phyloP scores from a whole-genome alignment of 2,113 vertebrate species.

The Oryzias celebensis region DNA sequence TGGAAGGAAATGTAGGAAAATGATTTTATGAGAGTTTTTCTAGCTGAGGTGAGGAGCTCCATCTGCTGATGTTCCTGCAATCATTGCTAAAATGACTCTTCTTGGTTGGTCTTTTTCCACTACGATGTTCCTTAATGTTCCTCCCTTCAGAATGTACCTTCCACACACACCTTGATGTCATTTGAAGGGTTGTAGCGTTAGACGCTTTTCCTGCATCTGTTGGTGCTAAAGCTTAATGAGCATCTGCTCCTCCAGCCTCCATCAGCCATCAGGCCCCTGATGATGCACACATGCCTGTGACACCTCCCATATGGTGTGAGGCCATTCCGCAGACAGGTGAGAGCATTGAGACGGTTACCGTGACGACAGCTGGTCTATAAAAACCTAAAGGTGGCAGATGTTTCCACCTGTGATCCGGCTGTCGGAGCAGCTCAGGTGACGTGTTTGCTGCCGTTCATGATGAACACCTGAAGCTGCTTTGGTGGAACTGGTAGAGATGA shows the following conservation, averaged over 20 bases:
- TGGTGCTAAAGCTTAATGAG: neutral
- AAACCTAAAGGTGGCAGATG: neutral
- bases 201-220: neutral
- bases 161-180: neutral
- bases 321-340: constrained; percentile 19
- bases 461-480: neutral
- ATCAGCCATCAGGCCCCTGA: neutral
- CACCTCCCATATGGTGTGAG: constrained; percentile 2
- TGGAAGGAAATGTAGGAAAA: too few relatives aligned
- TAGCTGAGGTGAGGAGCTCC: too few relatives aligned
- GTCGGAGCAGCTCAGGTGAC: constrained; percentile 13
- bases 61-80: too few relatives aligned
- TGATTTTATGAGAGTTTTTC: too few relatives aligned
- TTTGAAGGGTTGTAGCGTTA: neutral
- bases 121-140: too few relatives aligned
- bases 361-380: constrained; percentile 23
- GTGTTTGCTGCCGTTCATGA: constrained; percentile 10
- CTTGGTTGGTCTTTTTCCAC: too few relatives aligned
- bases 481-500: too few relatives aligned
- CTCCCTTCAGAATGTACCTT: too few relatives aligned
- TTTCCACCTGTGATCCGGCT: constrained; percentile 32
- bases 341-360: constrained; percentile 21
- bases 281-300: neutral
- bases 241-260: neutral
- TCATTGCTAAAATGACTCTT: too few relatives aligned